phyloP scores from a whole-genome alignment of 2,888 invertebrate genomes.

The Drosophila vallismaia region DNA sequence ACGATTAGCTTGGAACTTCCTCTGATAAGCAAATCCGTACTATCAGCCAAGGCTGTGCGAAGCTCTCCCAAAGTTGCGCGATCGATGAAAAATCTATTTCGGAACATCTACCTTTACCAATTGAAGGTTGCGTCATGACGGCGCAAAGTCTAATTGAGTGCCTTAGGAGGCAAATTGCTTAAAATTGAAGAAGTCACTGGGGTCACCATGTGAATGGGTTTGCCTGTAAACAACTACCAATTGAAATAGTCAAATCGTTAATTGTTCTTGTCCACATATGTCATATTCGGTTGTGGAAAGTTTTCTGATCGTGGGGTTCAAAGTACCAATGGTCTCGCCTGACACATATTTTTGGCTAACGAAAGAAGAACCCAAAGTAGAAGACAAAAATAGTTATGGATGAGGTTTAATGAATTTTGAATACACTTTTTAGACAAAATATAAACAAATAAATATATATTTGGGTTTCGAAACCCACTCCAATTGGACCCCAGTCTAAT shows the following conservation, averaged over 20 bases:
- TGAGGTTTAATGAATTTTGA: background rate
- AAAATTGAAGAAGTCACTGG: slow-evolving; percentile 44
- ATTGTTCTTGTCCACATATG: slow-evolving; percentile 40
- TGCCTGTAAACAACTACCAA: slow-evolving; percentile 33
- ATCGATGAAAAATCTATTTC: slow-evolving; percentile 37
- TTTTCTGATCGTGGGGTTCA: slow-evolving; percentile 51
- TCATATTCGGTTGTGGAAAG: slow-evolving; percentile 47
- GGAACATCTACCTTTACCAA: slow-evolving; percentile 25
- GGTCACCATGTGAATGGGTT: slow-evolving; percentile 42
- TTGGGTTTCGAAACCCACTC: background rate
- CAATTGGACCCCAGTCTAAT: background rate
- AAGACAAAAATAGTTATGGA: background rate
- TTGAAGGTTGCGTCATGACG: slow-evolving; percentile 34
- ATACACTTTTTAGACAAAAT: slow-evolving; percentile 6
- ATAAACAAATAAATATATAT: background rate
- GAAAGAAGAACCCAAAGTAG: slow-evolving; percentile 43
- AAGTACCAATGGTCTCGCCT: slow-evolving; percentile 46
- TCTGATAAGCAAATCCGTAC: slow-evolving; percentile 62
- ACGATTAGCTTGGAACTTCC: slow-evolving; percentile 27
- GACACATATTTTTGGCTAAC: slow-evolving; percentile 42
- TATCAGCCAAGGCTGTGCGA: slow-evolving; percentile 44
- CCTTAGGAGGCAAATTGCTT: slow-evolving; percentile 43
- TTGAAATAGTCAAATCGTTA: slow-evolving; percentile 48
- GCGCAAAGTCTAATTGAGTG: slow-evolving; percentile 52
- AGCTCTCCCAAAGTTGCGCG: slow-evolving; percentile 17